A percentile compares a stretch with the other conserved stretches of the same genome.
phyloP scores from a whole-genome alignment of 2,797 vertebrate species.

The Echeneis naucrates region DNA sequence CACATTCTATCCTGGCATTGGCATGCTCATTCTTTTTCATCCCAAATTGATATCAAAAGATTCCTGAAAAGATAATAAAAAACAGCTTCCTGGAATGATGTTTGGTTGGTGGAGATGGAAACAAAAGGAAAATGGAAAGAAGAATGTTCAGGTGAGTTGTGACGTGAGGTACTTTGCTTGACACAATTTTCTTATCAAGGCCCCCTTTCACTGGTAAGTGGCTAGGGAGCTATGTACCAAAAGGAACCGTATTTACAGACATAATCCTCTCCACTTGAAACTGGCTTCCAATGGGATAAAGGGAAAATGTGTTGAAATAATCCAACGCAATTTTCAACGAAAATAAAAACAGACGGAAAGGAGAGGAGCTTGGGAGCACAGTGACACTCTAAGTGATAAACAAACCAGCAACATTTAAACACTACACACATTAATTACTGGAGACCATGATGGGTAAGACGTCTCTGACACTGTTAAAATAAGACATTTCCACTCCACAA shows the following conservation, averaged over 20 bases:
- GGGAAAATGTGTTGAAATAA: conserved; percentile 76
- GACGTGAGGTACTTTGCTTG: conserved; percentile 53
- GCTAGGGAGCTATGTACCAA: conserved; percentile 73
- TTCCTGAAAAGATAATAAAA: conserved; percentile 20
- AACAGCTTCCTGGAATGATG: conserved; percentile 33
- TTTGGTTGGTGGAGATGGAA: background rate
- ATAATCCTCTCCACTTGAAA: conserved; percentile 77
- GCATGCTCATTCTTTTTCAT: background rate
- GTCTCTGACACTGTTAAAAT: conserved; percentile 27
- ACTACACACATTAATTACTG: background rate
- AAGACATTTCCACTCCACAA: background rate
- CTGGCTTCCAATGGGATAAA: conserved; percentile 72
- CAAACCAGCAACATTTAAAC: conserved; percentile 46
- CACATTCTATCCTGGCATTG: background rate
- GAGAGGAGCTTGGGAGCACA: conserved; percentile 19
- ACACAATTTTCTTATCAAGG: conserved; percentile 69
- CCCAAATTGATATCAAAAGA: conserved; percentile 24
- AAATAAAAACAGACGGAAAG: conserved; percentile 61
- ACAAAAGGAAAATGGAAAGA: background rate
- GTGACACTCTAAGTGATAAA: conserved; percentile 50
- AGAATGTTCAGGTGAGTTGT: conserved; percentile 13
- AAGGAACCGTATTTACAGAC: conserved; percentile 72
- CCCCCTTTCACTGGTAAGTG: conserved; percentile 62
- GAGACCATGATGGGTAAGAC: conserved; percentile 28
- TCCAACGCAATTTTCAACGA: conserved; percentile 65